These are phyloP conservation scores for Saccostrea cuccullata DNA, from an alignment of 1,140 invertebrate species.

Conservation along the genomic window DNA sequence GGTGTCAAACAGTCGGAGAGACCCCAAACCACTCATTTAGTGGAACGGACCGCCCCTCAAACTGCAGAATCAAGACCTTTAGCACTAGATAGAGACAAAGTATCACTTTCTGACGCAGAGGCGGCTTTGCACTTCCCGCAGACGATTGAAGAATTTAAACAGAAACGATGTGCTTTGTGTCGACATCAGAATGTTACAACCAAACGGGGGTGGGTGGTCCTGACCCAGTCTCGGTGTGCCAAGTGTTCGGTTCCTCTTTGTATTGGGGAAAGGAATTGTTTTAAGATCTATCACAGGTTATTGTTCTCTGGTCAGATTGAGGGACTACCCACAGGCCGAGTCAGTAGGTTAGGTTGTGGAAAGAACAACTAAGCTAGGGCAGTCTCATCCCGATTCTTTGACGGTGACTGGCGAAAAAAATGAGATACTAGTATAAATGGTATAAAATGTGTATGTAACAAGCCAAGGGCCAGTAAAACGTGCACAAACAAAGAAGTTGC, in stretches of 20 bases:
- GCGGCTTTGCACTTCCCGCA: slow-evolving; percentile 10
- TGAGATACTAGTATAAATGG: no score
- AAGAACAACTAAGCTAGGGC: background rate
- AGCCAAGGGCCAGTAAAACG: no score
- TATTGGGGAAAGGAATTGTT: slow-evolving; percentile 45
- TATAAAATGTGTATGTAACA: no score
- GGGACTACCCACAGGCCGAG: background rate
- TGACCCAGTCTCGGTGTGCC: slow-evolving; percentile 24
- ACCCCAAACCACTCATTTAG: background rate
- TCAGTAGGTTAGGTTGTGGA: background rate
- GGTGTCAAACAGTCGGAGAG: background rate
- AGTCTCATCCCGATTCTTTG: background rate
- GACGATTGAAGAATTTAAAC: slow-evolving; percentile 40
- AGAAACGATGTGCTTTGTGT: slow-evolving; percentile 49
- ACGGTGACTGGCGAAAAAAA: no score
- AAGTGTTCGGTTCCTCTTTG: slow-evolving; percentile 43
- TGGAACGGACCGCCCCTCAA: background rate
- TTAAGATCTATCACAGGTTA: slow-evolving; percentile 43
- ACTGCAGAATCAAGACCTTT: background rate
- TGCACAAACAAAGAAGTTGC: no score
- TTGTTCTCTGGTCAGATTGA: background rate
- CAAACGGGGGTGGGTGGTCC: slow-evolving; percentile 46
- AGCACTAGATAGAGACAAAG: background rate
- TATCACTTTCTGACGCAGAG: background rate
- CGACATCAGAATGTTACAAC: slow-evolving; percentile 41